Evolutionary conservation across 2,888 invertebrate species (phyloP).

Genomic region (Pecten maximus): DNA sequence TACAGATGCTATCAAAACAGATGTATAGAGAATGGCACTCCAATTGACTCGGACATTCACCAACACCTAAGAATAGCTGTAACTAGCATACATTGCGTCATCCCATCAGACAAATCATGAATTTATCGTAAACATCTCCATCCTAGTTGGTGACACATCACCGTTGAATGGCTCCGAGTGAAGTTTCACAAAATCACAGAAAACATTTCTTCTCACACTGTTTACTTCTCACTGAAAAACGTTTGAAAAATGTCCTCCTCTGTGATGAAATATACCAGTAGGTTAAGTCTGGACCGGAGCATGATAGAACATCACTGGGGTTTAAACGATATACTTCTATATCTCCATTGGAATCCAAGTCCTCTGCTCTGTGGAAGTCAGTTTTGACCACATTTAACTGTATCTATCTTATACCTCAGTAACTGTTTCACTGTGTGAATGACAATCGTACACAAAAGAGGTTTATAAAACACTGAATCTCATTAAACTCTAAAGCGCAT

Average conservation of each 20-base stretch:
- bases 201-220: background rate
- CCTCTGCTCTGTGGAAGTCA: background rate
- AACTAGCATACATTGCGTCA: background rate
- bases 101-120: background rate
- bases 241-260: background rate
- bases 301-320: background rate
- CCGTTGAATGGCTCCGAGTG: background rate
- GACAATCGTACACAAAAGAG: background rate
- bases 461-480: background rate
- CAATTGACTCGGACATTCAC: background rate
- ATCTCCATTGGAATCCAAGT: background rate
- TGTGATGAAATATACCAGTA: background rate
- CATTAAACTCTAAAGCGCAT: background rate
- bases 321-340: background rate
- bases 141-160: background rate
- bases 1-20: background rate
- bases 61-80: background rate
- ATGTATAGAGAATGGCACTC: background rate
- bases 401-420: background rate
- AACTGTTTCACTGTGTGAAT: background rate
- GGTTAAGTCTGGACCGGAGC: background rate
- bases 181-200: background rate
- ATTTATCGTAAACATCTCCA: background rate
- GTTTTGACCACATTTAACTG: background rate
- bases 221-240: background rate